Percentiles rank a stretch among this genome's conserved stretches.
These are phyloP conservation scores for Tympanuchus pallidicinctus DNA, from an alignment of 2,113 vertebrate genomes.

Conservation along the genomic window DNA sequence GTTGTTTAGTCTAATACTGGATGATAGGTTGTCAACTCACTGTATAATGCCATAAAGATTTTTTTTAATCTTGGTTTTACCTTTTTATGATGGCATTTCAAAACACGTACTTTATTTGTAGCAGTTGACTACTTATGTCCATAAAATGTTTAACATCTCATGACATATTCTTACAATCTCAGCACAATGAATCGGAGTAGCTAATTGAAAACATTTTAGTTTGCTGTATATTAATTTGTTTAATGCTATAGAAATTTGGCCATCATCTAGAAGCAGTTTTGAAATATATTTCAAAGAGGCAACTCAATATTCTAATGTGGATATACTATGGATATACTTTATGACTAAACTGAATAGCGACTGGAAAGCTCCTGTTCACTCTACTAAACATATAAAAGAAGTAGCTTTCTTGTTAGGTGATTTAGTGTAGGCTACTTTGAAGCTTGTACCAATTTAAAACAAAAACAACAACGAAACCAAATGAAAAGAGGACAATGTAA, in stretches of 20 bases:
- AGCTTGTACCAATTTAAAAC: background rate
- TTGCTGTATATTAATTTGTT: background rate
- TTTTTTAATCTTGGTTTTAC: constrained; percentile 63
- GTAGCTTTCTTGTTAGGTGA: background rate
- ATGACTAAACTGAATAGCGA: background rate
- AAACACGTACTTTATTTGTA: constrained; percentile 59
- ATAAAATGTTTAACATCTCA: constrained; percentile 48
- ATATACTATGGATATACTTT: background rate
- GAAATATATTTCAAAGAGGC: constrained; percentile 4
- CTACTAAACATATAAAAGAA: background rate
- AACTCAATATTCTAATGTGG: constrained; percentile 6
- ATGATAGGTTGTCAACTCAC: constrained; percentile 74
- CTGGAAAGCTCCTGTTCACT: background rate
- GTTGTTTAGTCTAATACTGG: constrained; percentile 73
- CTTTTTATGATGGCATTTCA: constrained; percentile 59
- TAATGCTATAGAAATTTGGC: background rate
- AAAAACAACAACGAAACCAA: background rate
- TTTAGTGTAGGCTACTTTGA: background rate
- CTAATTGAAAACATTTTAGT: background rate
- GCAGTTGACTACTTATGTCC: constrained; percentile 54
- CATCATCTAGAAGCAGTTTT: constrained; percentile 18
- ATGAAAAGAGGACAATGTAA: background rate
- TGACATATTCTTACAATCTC: background rate
- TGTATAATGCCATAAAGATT: constrained; percentile 64
- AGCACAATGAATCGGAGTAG: background rate